Evolutionary conservation across 2,797 vertebrate genomes (phyloP).

Genomic region (Sebastiscus tertius): DNA sequence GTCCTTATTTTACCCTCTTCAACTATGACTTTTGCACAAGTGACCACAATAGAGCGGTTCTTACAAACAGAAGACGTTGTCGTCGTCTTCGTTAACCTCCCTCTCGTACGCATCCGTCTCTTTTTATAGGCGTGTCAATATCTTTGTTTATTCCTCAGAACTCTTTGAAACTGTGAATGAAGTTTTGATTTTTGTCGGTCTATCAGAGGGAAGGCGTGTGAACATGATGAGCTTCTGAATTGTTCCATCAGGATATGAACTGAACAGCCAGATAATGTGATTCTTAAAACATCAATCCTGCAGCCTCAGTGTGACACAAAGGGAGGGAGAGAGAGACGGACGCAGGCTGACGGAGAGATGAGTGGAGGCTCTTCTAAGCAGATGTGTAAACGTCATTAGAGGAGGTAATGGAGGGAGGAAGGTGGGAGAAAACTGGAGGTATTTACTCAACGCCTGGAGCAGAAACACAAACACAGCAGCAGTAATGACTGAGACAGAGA

Average conservation of each 20-base stretch:
- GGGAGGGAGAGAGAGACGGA: constrained; percentile 1
- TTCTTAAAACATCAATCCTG: not conserved
- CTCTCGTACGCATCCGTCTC: not conserved
- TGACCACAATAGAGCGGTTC: not conserved
- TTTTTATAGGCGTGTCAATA: not conserved
- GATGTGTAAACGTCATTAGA: constrained; percentile 84
- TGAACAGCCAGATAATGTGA: not conserved
- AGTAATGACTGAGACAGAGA: constrained; percentile 54
- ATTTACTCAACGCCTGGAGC: constrained; percentile 81
- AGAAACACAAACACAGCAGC: constrained; percentile 80
- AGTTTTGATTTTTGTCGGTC: not conserved
- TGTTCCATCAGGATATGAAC: not conserved
- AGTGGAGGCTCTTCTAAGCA: constrained; percentile 74
- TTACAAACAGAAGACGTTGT: not conserved
- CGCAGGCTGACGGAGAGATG: constrained; percentile 46
- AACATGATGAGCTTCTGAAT: not conserved
- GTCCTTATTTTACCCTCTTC: not conserved
- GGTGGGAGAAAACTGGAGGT: constrained; percentile 66
- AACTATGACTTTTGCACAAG: not conserved
- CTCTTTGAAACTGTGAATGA: not conserved
- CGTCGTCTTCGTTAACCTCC: not conserved
- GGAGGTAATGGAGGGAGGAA: constrained; percentile 76
- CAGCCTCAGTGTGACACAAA: not conserved
- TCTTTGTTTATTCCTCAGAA: not conserved
- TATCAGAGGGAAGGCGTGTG: not conserved